These are phyloP conservation scores for Herminia tarsipennalis DNA, from an alignment of 2,888 invertebrate genomes.

Conservation along the genomic window DNA sequence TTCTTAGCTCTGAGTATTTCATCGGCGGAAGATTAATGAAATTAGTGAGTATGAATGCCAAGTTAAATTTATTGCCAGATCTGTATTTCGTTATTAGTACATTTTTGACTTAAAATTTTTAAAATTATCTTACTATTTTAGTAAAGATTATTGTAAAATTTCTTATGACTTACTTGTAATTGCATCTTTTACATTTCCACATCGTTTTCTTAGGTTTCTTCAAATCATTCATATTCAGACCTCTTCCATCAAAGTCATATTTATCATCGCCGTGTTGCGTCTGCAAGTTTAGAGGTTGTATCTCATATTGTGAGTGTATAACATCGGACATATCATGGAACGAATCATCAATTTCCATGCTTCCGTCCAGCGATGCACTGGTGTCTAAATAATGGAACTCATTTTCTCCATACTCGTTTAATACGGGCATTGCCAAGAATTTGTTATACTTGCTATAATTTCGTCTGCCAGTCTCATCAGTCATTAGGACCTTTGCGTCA, in stretches of 20 bases:
- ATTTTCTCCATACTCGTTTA: conserved; percentile 85
- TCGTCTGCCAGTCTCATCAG: conserved; percentile 95
- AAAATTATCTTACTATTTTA: no score
- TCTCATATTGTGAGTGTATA: conserved; percentile 74
- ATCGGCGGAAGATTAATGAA: no score
- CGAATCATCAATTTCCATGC: conserved; percentile 77
- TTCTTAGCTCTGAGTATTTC: no score
- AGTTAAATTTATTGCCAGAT: no score
- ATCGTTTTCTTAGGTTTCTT: conserved; percentile 89
- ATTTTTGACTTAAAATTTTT: no score
- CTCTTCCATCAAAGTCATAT: conserved; percentile 54
- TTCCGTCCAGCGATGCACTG: conserved; percentile 70
- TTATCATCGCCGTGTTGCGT: conserved; percentile 67
- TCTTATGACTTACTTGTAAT: conserved; percentile 88
- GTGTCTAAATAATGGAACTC: conserved; percentile 77
- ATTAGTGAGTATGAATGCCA: not conserved
- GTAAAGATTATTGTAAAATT: no score
- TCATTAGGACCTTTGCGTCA: conserved; percentile 93
- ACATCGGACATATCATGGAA: conserved; percentile 77
- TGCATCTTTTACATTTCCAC: conserved; percentile 96
- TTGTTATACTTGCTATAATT: conserved; percentile 97
- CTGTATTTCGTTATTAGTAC: no score
- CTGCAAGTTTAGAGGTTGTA: conserved; percentile 87
- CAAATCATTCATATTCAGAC: conserved; percentile 63
- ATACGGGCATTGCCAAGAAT: conserved; percentile 88